Base-by-base conservation (phyloP, 2,113 vertebrate genomes). In the Brienomyrus longianalis region DNA sequence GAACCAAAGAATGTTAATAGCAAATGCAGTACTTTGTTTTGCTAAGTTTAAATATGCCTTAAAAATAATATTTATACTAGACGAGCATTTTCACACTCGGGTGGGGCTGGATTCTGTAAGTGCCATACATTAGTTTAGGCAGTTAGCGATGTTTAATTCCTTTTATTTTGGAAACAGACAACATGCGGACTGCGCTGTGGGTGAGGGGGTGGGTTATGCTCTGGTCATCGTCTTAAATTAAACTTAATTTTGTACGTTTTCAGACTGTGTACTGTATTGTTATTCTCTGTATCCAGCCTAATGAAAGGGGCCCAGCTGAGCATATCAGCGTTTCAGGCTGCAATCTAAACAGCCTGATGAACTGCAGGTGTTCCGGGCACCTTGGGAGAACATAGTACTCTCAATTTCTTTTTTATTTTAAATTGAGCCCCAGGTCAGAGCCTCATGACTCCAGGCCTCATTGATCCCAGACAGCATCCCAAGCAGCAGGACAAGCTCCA, bases 11-110 rank as follows among this genome's bases (percentile, higher is more conserved):
- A 52, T 51, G 47, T 62, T 62, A 35, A 45, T 62, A 77, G 80
- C 51, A 84, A 52, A 54, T 54, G 74, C 23, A 21, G 51, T 70
- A 27, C 89, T 89, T 84, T 89, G 89, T 89, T 89, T 89, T 89
- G 80, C 52, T 89, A 85, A 85, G 35, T 62, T 27, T 45, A 89
- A 89, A 89, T 89, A 89, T 83, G 50, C 50, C 27, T 62, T 70
- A 86, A n/a, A 89, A 89, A 85, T 48, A 89, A 87, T 90, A 87
- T 90, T 90, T 87, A 87, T 84, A 74, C 83, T 35, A 52, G 84
- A 87, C 17, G 48, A 48, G 83, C 84, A 86, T 87, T 87, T 87
- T 74, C 83, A 70, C 59, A 70, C 89, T 90, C 8, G 23, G 21
- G 17, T 5, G 52, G 5, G 80, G 51, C 43, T 45, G 19, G 9